Base-by-base conservation (phyloP, 2,888 invertebrate genomes). In the Rhopalosiphum nymphaeae region DNA sequence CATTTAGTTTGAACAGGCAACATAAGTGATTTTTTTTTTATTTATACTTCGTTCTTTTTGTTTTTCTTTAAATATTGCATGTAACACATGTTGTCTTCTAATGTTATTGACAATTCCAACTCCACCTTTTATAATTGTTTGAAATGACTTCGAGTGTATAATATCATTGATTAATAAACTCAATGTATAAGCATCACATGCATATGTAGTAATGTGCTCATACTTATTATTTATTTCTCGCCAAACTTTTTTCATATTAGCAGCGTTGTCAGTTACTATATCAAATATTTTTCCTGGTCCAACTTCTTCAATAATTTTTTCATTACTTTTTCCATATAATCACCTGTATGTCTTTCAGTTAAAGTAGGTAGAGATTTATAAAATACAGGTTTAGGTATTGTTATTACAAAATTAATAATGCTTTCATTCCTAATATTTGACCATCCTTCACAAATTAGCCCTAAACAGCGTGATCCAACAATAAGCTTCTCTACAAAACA, bases 371-470 rank as follows among this genome's bases (percentile, higher is more conserved):
- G 21, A 29, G 91, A 84, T 91, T 95, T 94, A 89, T 91, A 94
- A 91, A 95, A 95, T 9, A 95, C 91, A 56, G 95, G 95, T 56
- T 94, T 94, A 10, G 95, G 95, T 5, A 89, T 89, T n/a, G 36
- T 88, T 46, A 94, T 44, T 25, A 91, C 67, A 78, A 94, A 89
- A 91, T 94, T 92, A 13, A 94, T 53, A n/a, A 94, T 88, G n/a
- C 67, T 46, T 92, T 94, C 94, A 53, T 92, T 91, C 0, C 92
- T 44, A 49, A 88, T 26, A 56, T 94, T 94, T 1, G 93, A 56
- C 93, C 93, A 94, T 0, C 93, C 93, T 57, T 94, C 93, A 85
- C 89, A 90, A 85, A 89, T 89, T 3, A 89, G 1, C 13, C 89
- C 89, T 0, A 89, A 44, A 57, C 36, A 36, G 13, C 61, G 9